Percentiles rank a stretch among this genome's conserved stretches.
phyloP scores from a whole-genome alignment of 1,140 invertebrate species.

The Phocides pigmalion region DNA sequence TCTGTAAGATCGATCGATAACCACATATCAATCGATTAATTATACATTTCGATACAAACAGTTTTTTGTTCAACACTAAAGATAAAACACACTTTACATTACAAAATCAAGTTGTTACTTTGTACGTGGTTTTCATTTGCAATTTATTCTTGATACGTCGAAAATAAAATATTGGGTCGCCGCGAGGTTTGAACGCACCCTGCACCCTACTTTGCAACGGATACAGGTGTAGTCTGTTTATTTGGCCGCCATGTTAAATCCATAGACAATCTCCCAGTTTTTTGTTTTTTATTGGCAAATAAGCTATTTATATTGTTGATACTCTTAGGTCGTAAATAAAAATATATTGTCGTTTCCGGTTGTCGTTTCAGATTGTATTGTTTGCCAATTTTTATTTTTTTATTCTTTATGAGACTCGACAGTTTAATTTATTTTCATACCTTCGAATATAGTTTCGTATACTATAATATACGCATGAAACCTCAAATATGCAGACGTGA shows the following conservation, averaged over 20 bases:
- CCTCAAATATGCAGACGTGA: conserved; percentile 37
- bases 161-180: conserved; percentile 24
- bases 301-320: conserved; percentile 12
- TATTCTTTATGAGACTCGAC: background rate
- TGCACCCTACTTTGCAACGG: conserved; percentile 37
- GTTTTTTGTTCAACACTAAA: background rate
- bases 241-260: conserved; percentile 55
- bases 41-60: background rate
- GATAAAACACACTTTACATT: conserved; percentile 13
- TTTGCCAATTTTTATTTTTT: conserved; percentile 2
- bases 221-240: conserved; percentile 65
- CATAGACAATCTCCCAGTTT: conserved; percentile 20
- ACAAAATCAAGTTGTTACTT: conserved; percentile 15
- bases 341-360: conserved; percentile 35
- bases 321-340: conserved; percentile 5
- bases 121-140: conserved; percentile 14
- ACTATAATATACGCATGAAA: background rate
- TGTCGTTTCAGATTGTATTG: conserved; percentile 4
- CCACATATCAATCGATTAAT: too few relatives aligned
- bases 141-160: conserved; percentile 34
- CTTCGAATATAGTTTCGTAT: background rate
- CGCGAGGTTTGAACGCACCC: conserved; percentile 17
- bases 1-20: too few relatives aligned
- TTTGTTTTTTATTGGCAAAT: conserved; percentile 33
- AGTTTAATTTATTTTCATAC: background rate